Evolutionary conservation across 2,797 vertebrate genomes (phyloP).

Genomic region (Artibeus lituratus): DNA sequence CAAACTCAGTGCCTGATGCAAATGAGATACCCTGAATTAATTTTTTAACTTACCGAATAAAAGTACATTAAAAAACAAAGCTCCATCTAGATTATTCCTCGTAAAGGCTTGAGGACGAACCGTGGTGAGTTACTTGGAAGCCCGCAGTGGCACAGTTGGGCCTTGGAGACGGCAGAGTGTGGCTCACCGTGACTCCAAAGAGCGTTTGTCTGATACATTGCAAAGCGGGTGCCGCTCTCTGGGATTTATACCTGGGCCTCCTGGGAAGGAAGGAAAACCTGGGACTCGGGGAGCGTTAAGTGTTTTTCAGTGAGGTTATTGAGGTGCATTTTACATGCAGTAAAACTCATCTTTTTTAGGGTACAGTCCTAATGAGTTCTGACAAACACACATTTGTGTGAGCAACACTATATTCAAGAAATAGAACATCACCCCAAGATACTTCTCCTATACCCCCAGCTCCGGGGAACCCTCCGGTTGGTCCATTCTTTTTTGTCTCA

Average conservation of each 20-base stretch:
- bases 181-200: not conserved
- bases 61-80: conserved; percentile 34
- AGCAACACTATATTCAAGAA: not conserved
- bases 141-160: not conserved
- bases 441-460: not conserved
- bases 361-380: not conserved
- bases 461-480: not conserved
- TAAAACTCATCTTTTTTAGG: not conserved
- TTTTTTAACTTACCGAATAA: conserved; percentile 61
- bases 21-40: conserved; percentile 64
- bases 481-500: not conserved
- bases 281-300: not conserved
- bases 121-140: not conserved
- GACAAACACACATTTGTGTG: not conserved
- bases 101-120: not conserved
- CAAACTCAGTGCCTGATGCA: conserved; percentile 65
- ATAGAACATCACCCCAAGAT: not conserved
- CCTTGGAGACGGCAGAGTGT: not conserved
- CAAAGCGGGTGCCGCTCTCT: too few relatives aligned
- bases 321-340: not conserved
- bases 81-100: not conserved
- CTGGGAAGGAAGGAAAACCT: not conserved
- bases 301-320: not conserved
- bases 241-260: not conserved
- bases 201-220: not conserved